Evolutionary conservation across 2,797 vertebrate genomes (phyloP).

Genomic region (Otus scops): DNA sequence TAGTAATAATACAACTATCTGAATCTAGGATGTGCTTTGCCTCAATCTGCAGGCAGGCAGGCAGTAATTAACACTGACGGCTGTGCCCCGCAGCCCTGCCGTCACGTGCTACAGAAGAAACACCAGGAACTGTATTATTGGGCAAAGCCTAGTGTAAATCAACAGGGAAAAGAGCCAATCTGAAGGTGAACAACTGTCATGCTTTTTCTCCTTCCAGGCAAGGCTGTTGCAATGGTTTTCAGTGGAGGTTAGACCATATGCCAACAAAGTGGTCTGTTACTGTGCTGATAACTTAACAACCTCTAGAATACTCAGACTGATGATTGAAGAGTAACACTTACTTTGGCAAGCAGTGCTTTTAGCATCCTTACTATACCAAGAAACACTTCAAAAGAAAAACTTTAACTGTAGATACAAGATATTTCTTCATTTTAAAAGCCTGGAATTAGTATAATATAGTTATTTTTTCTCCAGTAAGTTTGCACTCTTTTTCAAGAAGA

Average conservation of each 20-base stretch:
- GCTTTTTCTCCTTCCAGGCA: not conserved
- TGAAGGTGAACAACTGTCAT: not conserved
- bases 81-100: not conserved
- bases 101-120: rapidly evolving
- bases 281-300: not conserved
- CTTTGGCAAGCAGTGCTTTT: not conserved
- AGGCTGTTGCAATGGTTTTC: not conserved
- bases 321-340: not conserved
- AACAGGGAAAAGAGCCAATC: not conserved
- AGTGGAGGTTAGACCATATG: not conserved
- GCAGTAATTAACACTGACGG: rapidly evolving
- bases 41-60: rapidly evolving
- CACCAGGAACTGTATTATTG: rapidly evolving
- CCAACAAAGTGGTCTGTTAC: not conserved
- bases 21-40: not conserved
- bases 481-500: not conserved
- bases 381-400: not conserved
- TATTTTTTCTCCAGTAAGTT: not conserved
- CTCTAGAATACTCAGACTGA: not conserved
- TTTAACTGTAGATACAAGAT: not conserved
- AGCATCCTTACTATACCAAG: not conserved
- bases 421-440: not conserved
- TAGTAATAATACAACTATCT: not conserved
- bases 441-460: not conserved
- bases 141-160: not conserved